Evolutionary conservation across 2,113 vertebrate species (phyloP), one percentile per base, ranked within the genome.

Genomic region (Microtus pennsylvanicus): DNA sequence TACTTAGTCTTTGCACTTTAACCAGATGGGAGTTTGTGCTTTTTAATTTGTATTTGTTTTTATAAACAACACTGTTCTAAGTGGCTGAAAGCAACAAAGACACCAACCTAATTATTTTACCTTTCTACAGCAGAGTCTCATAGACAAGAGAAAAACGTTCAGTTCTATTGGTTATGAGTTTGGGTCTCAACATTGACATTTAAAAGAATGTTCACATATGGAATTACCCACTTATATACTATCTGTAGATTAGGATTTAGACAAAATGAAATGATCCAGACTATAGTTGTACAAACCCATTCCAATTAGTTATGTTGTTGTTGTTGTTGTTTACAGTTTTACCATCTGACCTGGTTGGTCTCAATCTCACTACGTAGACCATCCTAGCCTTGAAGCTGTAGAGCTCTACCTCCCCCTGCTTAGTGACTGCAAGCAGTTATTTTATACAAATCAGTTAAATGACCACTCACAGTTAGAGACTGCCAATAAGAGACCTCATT

Each of bases 41-140:
- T 95, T 90, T 90, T 52, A n/a, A 30, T 35, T 87, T 83, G 72
- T 1, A 24, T 45, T 45, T 63, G 55, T 74, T 91, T 45, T 89
- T 86, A 28, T 69, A 33, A 78, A 81, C 78, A 89, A 74, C 88
- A 35, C 76, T 75, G 67, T 70, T 92, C n/a, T 80, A 87, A 94
- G 81, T 81, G 55, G 6, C 13, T 65, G 6, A 76, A 74, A 89
- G 35, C 77, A 11, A 85, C 81, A 93, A 92, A 78, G 26, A 76
- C 83, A 52, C 7, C 19, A 55, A 26, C n/a, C 9, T 74, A 80
- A 88, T 14, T 90, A 21, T 3, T 90, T 7, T 90, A 5, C 9
- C 9, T 76, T 72, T 95, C 45, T 38, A 90, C 2, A 70, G 11
- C 38, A 69, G 17, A 82, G 11, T 58, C 26, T n/a, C 55, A 86